Percentiles rank a stretch among this genome's conserved stretches.
Evolutionary conservation across 2,797 vertebrate genomes (phyloP).

Genomic region (Pangasius larnaudii): DNA sequence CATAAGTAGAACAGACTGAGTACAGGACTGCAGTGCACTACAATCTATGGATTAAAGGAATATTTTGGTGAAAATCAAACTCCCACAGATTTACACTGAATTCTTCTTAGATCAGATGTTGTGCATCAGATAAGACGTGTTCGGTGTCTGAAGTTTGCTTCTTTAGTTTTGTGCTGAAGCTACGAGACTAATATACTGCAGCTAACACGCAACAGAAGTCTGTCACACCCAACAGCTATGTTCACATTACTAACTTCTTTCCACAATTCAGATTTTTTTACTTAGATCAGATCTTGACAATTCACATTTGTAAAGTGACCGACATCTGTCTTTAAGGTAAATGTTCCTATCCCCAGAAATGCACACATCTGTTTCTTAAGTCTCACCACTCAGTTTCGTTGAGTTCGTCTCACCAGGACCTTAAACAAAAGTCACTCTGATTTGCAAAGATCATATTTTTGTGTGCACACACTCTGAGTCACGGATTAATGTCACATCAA

Average conservation of each 20-base stretch:
- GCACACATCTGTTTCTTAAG: not conserved
- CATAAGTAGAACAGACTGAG: not conserved
- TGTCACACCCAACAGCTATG: not conserved
- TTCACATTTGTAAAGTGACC: not conserved
- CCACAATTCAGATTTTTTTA: not conserved
- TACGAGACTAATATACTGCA: not conserved
- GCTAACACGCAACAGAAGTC: not conserved
- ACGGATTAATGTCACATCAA: no score
- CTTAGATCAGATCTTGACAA: no score
- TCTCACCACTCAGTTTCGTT: not conserved
- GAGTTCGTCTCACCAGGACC: not conserved
- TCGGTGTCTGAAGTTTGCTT: not conserved
- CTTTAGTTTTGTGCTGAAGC: not conserved
- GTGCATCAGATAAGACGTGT: not conserved
- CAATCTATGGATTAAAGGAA: not conserved
- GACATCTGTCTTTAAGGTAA: not conserved
- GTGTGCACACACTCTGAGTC: no score
- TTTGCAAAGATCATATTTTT: no score
- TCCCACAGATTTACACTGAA: not conserved
- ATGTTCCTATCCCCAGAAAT: not conserved
- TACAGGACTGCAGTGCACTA: not conserved
- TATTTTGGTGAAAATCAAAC: not conserved
- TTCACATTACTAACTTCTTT: not conserved
- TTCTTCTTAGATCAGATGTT: not conserved
- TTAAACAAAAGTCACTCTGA: not conserved